Evolutionary conservation across 2,888 invertebrate species (phyloP), one percentile per base, ranked within the genome.

Genomic region (Spisula solida): DNA sequence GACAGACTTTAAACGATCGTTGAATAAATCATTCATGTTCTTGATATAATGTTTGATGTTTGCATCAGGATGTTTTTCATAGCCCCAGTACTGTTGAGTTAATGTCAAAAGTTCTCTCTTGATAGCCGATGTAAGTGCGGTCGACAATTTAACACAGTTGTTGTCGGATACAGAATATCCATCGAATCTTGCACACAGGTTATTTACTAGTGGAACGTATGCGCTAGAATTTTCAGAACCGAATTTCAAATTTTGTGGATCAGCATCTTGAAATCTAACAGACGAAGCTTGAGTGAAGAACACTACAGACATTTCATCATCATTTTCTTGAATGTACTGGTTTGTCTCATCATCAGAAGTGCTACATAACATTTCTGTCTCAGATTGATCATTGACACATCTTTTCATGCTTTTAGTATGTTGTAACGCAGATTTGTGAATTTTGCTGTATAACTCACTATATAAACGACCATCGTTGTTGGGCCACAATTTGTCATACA

Each of bases 61-160:
- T 20, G n/a, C 48, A n/a, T 48, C 51, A n/a, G 70, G 75, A 47
- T 20, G 0, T 34, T 82, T 82, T 25, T 70, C 70, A 48, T 48
- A 84, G 1, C 84, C 84, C 29, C 70, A 70, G 75, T 29, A 84
- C 12, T 75, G 51, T 75, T 84, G 84, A 0, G 75, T 84, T 51
- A 84, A 47, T 70, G 84, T 84, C 70, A 84, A 75, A n/a, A 84
- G 84, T 34, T 84, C 84, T 75, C 84, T 84, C 75, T 75, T 66
- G 48, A 84, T 84, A 25, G 84, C 84, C 29, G 12, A 48, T 0
- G 70, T 70, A 2, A 75, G 29, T 20, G 16, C 14, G 47, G 70
- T 75, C 16, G 84, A 70, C 12, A 84, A 14, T 10, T 25, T 75
- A 16, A 84, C 75, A 47, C 48, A 25, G 31, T 41, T 29, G 5